phyloP scores from a whole-genome alignment of 2,113 vertebrate species.

The Peucedramus taeniatus region DNA sequence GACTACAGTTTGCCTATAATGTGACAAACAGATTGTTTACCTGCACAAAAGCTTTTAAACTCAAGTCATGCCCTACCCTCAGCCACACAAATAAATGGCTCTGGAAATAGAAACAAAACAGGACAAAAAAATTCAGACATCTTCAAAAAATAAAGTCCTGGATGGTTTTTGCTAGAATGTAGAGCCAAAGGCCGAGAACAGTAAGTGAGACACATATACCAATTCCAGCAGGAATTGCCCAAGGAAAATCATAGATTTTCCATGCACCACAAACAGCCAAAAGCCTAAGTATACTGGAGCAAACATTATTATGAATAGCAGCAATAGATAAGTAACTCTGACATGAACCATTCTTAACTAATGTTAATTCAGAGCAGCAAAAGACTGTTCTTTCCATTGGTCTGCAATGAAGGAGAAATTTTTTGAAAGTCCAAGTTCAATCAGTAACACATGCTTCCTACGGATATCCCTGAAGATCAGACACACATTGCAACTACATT shows the following conservation, averaged over 20 bases:
- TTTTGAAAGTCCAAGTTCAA: neutral
- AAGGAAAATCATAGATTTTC: neutral
- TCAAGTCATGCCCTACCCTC: neutral
- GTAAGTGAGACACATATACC: neutral
- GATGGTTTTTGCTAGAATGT: neutral
- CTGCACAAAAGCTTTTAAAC: neutral
- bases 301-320: neutral
- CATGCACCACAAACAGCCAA: neutral
- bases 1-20: neutral
- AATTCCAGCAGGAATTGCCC: neutral
- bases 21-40: neutral
- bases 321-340: neutral
- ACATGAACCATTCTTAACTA: neutral
- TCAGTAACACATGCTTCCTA: neutral
- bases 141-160: neutral
- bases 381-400: neutral
- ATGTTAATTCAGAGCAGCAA: neutral
- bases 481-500: neutral
- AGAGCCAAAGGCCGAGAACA: neutral
- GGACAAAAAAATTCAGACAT: neutral
- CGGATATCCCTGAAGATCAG: neutral
- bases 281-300: neutral
- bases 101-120: neutral
- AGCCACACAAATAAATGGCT: neutral
- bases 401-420: neutral